A percentile compares a stretch with the other conserved stretches of the same genome.
phyloP scores from a whole-genome alignment of 2,888 invertebrate genomes.

The Eremobia ochroleuca region DNA sequence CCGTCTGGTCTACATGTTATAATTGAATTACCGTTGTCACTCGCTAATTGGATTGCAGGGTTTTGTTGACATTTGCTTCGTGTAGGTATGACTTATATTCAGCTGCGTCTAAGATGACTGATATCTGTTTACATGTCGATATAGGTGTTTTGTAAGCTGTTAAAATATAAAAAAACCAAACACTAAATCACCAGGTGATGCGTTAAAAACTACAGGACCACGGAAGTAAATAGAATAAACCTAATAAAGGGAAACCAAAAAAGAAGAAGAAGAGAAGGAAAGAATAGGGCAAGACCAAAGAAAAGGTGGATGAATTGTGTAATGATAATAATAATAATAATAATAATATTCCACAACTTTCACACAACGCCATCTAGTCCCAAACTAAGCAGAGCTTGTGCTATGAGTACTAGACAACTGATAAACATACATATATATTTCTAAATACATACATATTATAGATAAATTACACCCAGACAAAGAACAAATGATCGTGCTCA shows the following conservation, averaged over 20 bases:
- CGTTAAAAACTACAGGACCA: neutral
- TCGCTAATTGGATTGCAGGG: constrained; percentile 6
- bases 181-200: neutral
- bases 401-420: too few species aligned
- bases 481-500: too few species aligned
- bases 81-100: neutral
- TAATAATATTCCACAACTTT: too few species aligned
- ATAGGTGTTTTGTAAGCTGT: too few species aligned
- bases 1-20: neutral
- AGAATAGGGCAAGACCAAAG: neutral
- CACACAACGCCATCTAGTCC: too few species aligned
- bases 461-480: too few species aligned
- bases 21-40: constrained; percentile 14
- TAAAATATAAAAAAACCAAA: neutral
- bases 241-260: constrained; percentile 12
- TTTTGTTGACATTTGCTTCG: neutral
- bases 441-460: too few species aligned
- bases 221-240: neutral
- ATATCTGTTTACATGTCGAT: too few species aligned
- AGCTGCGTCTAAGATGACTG: neutral
- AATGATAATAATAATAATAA: too few species aligned
- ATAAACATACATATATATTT: too few species aligned
- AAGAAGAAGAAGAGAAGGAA: neutral
- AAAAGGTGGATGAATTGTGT: neutral
- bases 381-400: too few species aligned